A percentile compares a stretch with the other conserved stretches of the same genome.
These are phyloP conservation scores for Carollia perspicillata DNA, from an alignment of 2,113 vertebrate species.

Conservation along the genomic window DNA sequence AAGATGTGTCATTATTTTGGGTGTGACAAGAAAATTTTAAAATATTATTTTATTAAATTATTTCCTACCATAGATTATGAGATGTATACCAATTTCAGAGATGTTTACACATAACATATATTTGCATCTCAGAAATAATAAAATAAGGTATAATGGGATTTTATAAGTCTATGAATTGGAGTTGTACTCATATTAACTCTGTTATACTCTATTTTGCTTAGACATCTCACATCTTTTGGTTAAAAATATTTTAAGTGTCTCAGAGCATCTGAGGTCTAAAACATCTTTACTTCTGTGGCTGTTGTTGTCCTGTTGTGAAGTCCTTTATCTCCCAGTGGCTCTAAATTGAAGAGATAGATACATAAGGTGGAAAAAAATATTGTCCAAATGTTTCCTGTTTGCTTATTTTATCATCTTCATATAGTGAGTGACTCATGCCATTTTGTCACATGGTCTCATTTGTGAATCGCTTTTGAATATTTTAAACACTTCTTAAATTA, in stretches of 20 bases:
- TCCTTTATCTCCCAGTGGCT: not conserved
- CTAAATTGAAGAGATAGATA: not conserved
- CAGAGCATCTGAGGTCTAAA: not conserved
- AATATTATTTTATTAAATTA: not conserved
- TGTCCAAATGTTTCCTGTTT: not conserved
- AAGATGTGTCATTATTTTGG: not conserved
- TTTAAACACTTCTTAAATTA: not conserved
- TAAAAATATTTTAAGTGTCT: not conserved
- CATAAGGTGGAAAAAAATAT: not conserved
- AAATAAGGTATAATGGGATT: not conserved
- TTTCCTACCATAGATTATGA: not conserved
- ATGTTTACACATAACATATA: not conserved
- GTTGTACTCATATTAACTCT: not conserved
- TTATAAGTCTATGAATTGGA: not conserved
- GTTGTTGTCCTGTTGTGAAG: not conserved
- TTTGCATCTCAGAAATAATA: not conserved
- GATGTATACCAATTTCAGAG: not conserved
- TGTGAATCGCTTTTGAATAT: not conserved
- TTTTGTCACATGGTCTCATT: not conserved
- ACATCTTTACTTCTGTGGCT: not conserved
- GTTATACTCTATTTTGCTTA: not conserved
- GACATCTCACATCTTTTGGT: not conserved
- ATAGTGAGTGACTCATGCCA: not conserved
- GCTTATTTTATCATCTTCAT: not conserved
- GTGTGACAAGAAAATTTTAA: not conserved